These are phyloP conservation scores for Thryonomys swinderianus DNA, from an alignment of 2,113 vertebrate genomes.

Conservation along the genomic window DNA sequence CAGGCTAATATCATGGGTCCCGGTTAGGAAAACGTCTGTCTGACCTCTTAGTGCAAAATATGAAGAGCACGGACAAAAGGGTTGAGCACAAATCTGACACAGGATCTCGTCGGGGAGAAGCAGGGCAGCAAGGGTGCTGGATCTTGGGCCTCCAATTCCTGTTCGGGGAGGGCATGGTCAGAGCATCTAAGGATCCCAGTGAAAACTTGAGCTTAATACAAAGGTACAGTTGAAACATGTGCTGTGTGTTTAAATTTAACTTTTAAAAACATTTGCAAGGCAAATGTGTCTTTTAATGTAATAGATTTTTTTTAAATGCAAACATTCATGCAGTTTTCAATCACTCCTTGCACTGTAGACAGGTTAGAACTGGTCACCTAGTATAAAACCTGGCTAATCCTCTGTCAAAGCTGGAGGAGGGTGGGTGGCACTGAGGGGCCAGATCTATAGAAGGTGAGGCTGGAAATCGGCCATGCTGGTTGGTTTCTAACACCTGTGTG, in stretches of 20 bases:
- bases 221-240: neutral
- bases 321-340: neutral
- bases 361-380: neutral
- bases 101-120: neutral
- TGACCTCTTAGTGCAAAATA: neutral
- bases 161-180: neutral
- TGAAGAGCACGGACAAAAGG: neutral
- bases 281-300: neutral
- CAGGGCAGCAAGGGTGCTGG: neutral
- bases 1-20: neutral
- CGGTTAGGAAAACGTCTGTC: neutral
- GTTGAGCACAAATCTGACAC: neutral
- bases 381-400: neutral
- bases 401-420: neutral
- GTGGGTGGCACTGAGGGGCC: rapidly evolving
- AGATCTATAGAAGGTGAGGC: neutral
- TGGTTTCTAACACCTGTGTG: neutral
- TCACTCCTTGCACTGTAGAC: neutral
- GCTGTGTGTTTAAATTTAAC: neutral
- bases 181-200: neutral
- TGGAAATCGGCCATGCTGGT: neutral
- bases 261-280: neutral
- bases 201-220: neutral
- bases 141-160: neutral
- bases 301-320: neutral